Conservation (phyloP, 2,888 invertebrate genomes). For the Phlogophora meticulosa region DNA sequence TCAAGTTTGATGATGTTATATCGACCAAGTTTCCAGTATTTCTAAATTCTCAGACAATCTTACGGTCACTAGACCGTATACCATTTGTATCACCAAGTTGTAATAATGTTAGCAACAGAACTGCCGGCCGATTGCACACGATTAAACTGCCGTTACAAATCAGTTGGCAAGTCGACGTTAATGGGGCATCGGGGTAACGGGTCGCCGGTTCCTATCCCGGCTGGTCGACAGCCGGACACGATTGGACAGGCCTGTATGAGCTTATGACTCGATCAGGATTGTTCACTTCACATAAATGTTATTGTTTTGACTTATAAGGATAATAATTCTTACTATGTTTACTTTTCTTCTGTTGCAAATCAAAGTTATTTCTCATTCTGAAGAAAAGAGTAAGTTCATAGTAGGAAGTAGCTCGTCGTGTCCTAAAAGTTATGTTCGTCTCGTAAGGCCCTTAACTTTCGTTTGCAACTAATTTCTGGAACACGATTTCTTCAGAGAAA, state of each 20-base stretch:
- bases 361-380: slow-evolving; percentile 9
- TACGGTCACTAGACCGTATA: not conserved
- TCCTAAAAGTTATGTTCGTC: slow-evolving; percentile 4
- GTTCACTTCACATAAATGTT: slow-evolving; percentile 5
- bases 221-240: slow-evolving; percentile 27
- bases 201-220: slow-evolving; percentile 57
- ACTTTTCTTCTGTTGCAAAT: slow-evolving; percentile 6
- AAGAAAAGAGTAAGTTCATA: slow-evolving; percentile 11
- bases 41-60: slow-evolving; percentile 16
- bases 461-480: not conserved
- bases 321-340: slow-evolving; percentile 2
- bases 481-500: not conserved
- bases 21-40: not conserved
- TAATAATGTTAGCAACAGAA: slow-evolving; percentile 46
- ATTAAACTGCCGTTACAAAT: slow-evolving; percentile 61
- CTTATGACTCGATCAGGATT: slow-evolving; percentile 38
- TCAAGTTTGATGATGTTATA: no score
- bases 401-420: not conserved
- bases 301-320: not conserved
- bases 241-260: slow-evolving; percentile 20
- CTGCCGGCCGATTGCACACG: slow-evolving; percentile 36
- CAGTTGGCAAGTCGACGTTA: slow-evolving; percentile 59
- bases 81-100: not conserved
- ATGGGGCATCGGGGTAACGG: slow-evolving; percentile 62
- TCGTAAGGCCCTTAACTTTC: not conserved